Evolutionary conservation across 2,113 vertebrate genomes (phyloP).

Genomic region (Stomatorhinus ivindoensis): DNA sequence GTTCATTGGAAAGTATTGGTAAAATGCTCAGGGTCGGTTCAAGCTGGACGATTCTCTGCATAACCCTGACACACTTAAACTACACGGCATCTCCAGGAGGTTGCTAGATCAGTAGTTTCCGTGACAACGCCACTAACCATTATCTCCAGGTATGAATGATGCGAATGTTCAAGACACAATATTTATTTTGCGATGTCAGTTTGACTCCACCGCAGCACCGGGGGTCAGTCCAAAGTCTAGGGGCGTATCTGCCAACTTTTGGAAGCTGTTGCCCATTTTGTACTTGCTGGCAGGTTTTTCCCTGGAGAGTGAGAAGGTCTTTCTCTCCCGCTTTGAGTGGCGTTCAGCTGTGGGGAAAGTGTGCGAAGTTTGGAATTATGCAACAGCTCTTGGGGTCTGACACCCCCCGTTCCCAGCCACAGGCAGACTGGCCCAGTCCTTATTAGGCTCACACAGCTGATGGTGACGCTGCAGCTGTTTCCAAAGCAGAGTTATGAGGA

Average conservation of each 20-base stretch:
- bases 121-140: background rate
- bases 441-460: slow-evolving; percentile 50
- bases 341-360: background rate
- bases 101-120: background rate
- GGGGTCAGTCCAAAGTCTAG: background rate
- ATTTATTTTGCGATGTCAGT: background rate
- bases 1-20: background rate
- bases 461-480: background rate
- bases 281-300: background rate
- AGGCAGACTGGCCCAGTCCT: slow-evolving; percentile 46
- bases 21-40: background rate
- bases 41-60: background rate
- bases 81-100: background rate
- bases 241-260: background rate
- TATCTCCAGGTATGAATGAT: background rate
- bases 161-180: background rate
- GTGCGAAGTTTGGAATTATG: background rate
- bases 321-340: background rate
- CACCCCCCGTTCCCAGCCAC: background rate
- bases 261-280: background rate
- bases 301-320: background rate
- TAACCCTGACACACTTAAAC: background rate
- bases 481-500: background rate
- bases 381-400: background rate
- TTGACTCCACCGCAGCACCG: background rate